Evolutionary conservation across 2,888 invertebrate species (phyloP).

Genomic region (Mylabris sibirica): DNA sequence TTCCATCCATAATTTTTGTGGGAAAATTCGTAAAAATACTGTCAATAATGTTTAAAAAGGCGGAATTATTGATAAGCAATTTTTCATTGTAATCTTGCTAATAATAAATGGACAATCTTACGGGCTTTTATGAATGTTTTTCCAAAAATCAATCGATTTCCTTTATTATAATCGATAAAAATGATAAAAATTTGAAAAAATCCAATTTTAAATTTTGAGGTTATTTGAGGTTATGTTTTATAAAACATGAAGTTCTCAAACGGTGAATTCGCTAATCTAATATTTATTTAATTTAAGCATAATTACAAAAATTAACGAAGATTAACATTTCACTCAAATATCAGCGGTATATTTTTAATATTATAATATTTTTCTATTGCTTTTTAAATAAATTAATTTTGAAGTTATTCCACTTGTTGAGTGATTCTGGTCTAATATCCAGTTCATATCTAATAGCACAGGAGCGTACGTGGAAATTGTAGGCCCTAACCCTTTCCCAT

Average conservation of each 20-base stretch:
- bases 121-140: background rate
- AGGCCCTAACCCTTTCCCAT: too few relatives aligned
- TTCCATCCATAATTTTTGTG: conserved; percentile 45
- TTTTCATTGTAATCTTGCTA: background rate
- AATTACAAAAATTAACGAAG: too few relatives aligned
- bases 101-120: background rate
- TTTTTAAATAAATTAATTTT: too few relatives aligned
- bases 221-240: background rate
- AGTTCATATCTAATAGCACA: too few relatives aligned
- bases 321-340: too few relatives aligned
- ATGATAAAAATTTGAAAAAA: background rate
- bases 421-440: too few relatives aligned
- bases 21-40: background rate
- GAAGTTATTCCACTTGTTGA: too few relatives aligned
- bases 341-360: too few relatives aligned
- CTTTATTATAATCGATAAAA: background rate
- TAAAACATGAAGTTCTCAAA: background rate
- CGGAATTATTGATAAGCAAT: background rate
- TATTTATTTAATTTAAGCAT: too few relatives aligned
- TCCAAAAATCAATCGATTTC: background rate
- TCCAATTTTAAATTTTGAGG: background rate
- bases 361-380: too few relatives aligned
- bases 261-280: background rate
- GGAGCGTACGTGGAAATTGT: too few relatives aligned
- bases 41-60: background rate